Evolutionary conservation across 2,113 vertebrate genomes (phyloP).

Genomic region (Tenrec ecaudatus): DNA sequence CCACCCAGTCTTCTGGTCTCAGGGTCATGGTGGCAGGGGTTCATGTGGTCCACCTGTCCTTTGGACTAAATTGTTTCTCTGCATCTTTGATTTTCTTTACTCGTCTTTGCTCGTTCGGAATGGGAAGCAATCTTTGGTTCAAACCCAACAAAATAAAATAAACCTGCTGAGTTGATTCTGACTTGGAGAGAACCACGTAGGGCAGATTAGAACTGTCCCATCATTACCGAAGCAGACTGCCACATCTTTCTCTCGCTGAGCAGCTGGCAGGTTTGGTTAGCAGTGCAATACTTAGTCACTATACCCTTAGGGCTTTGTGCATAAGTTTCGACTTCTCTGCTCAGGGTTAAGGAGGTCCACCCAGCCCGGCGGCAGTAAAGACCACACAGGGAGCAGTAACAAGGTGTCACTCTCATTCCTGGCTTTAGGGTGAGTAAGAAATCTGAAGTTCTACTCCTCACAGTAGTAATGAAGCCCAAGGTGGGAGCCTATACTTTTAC

Average conservation of each 20-base stretch:
- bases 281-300: no score
- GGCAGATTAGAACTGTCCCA: not conserved
- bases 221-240: not conserved
- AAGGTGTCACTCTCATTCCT: not conserved
- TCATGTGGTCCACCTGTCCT: no score
- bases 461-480: not conserved
- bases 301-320: not conserved
- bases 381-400: constrained; percentile 4
- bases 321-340: constrained; percentile 30
- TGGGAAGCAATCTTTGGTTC: not conserved
- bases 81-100: no score
- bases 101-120: no score
- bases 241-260: no score
- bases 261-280: no score
- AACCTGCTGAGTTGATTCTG: not conserved
- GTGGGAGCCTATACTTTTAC: constrained; percentile 23
- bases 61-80: no score
- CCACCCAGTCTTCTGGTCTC: no score
- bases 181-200: not conserved
- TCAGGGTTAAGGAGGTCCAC: not conserved
- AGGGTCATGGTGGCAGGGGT: no score
- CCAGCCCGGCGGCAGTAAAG: not conserved
- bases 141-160: not conserved
- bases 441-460: constrained; percentile 23
- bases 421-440: not conserved